phyloP scores from a whole-genome alignment of 2,113 vertebrate species.

The Meleagris gallopavo region DNA sequence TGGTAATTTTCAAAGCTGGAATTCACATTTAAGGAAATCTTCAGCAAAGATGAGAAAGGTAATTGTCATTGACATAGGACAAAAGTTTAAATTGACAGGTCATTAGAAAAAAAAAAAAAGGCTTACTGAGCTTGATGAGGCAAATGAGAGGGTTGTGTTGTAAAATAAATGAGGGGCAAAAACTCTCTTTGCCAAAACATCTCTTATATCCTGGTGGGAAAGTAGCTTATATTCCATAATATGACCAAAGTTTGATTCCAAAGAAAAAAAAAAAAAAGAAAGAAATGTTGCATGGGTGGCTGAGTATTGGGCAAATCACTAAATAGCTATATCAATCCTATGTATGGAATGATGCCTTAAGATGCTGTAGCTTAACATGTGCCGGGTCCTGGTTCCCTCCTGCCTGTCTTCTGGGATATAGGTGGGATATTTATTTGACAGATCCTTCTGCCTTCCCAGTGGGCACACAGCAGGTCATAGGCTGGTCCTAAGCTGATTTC shows the following conservation, averaged over 20 bases:
- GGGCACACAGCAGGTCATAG: accelerated
- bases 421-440: background rate
- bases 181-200: background rate
- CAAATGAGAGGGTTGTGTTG: background rate
- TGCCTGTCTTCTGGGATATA: background rate
- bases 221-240: background rate
- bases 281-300: background rate
- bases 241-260: background rate
- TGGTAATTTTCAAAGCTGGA: background rate
- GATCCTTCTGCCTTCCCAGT: background rate
- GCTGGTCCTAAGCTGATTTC: background rate
- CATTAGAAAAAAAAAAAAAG: background rate
- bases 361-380: background rate
- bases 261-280: background rate
- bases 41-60: background rate
- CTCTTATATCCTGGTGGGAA: background rate
- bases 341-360: background rate
- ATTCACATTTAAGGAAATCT: background rate
- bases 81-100: background rate
- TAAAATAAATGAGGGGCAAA: background rate
- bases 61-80: accelerated
- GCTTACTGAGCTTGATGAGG: background rate
- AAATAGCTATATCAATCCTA: background rate
- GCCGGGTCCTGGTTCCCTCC: background rate
- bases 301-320: background rate